Base-by-base conservation (phyloP, 2,797 vertebrate species). In the Momotus momota region DNA sequence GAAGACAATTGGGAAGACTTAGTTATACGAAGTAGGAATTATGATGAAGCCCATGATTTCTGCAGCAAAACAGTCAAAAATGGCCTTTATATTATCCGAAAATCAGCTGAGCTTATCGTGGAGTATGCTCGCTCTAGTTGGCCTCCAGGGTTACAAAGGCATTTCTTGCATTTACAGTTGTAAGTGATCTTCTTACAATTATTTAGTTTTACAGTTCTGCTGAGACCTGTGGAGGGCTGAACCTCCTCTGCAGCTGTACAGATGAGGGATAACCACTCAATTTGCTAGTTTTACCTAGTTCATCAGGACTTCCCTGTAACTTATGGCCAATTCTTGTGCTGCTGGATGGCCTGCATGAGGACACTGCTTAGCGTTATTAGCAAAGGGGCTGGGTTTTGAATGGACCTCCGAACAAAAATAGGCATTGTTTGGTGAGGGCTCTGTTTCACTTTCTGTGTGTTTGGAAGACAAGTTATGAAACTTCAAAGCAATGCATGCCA, bases 341-440 rank as follows among this genome's bases (percentile, higher is more conserved):
- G 11, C 66, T 65, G 27, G 17, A 3, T 22, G 18, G 62, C 10
- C 55, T 75, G 26, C 3, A 0, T 31, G 45, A 58, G 17, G 46
- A 61, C 10, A 0, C 33, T 48, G 7, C 21, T 81, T 4, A 21
- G 20, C 3, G 2, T 43, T 62, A 0, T 48, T 72, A 51, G 27
- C 17, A 73, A 40, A 81, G 58, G 25, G 23, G 3, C 31, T 40
- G 52, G 10, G 8, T 45, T 79, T 80, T 48, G 9, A 81, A 20
- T 45, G 22, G 23, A 49, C 13, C 18, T 60, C 51, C 3, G 3
- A 49, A 51, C 23, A 70, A 48, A 60, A 60, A 13, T 31, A 64
- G 3, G 43, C 84, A 21, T 1, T 62, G 9, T 5, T 71, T 85
- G 33, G 48, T 26, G 22, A 46, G 17, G 27, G 9, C 25, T 93